Base-by-base conservation (phyloP, 2,113 vertebrate species). In the Andinoacara biseriatus region DNA sequence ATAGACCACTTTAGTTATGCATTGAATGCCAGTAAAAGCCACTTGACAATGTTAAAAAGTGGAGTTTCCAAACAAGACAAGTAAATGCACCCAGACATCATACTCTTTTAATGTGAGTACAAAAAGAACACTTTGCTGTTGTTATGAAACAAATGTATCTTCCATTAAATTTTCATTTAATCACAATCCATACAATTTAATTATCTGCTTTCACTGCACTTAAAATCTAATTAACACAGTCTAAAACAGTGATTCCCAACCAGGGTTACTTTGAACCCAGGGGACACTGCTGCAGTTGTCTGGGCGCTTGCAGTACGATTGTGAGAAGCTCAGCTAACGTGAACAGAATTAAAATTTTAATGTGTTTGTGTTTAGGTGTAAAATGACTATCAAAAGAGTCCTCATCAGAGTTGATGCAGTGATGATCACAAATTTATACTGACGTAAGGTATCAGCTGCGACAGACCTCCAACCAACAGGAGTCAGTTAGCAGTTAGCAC, bases 21-120 rank as follows among this genome's bases (percentile, higher is more conserved):
- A 62, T 54, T n/a, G 46, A 72, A 85, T 67, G 58, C 43, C 67
- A 76, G 54, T 74, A 82, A 89, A 88, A 85, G 69, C 62, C 58
- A 56, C 72, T 78, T 52, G 18, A 67, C 14, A 58, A 46, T 9
- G 46, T 38, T 77, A 43, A 76, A 78, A 75, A 57, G n/a, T 78
- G 43, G n/a, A 17, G 46, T 63, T 69, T 69, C 24, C 26, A 69
- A 83, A 80, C 35, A 82, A 74, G 33, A 56, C 61, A 61, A 26
- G 58, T 22, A 54, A 61, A 58, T 29, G 10, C 40, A 31, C 35
- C 5, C 5, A 35, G 17, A 20, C 52, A 20, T 72, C n/a, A 40
- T 22, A 13, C 8, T 60, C 54, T 61, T 76, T 67, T 38, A 76
- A 60, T 56, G 8, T 40, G 15, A 58, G 6, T 56, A 78, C 59